Evolutionary conservation across 1,140 invertebrate genomes (phyloP).

Genomic region (Dendrolimus punctatus): DNA sequence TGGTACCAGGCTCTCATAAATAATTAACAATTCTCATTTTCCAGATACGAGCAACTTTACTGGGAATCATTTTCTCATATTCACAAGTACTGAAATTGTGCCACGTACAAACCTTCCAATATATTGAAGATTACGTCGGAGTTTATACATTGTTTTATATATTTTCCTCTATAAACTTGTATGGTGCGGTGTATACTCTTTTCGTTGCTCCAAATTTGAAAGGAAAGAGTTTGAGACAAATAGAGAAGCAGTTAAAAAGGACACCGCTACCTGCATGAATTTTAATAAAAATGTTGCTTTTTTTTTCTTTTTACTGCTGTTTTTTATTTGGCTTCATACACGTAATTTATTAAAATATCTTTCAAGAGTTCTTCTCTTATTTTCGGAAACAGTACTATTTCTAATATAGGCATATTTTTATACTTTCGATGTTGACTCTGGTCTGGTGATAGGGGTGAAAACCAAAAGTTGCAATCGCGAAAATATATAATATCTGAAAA

Average conservation of each 20-base stretch:
- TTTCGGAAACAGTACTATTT: no score
- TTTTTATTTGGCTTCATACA: no score
- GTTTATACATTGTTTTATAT: slow-evolving; percentile 45
- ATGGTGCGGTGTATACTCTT: slow-evolving; percentile 40
- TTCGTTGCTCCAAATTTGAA: slow-evolving; percentile 38
- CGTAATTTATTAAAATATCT: no score
- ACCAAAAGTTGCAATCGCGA: no score
- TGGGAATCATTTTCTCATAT: slow-evolving; percentile 33
- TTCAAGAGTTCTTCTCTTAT: no score
- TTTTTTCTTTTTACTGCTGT: no score
- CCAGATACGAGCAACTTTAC: slow-evolving; percentile 39
- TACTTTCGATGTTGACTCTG: no score
- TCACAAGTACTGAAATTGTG: slow-evolving; percentile 36
- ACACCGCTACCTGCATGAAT: slow-evolving; percentile 25
- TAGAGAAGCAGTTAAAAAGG: slow-evolving; percentile 48
- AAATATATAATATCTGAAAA: no score
- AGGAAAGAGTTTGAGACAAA: slow-evolving; percentile 34
- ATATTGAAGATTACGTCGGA: slow-evolving; percentile 44
- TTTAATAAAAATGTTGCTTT: no score
- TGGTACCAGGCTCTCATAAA: no score
- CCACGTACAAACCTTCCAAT: slow-evolving; percentile 38
- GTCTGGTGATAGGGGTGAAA: no score
- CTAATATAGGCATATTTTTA: no score
- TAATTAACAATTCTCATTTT: slow-evolving; percentile 11
- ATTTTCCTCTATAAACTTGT: slow-evolving; percentile 43